Evolutionary conservation across 2,888 invertebrate species (phyloP).

Genomic region (Gandaritis pyraliata): DNA sequence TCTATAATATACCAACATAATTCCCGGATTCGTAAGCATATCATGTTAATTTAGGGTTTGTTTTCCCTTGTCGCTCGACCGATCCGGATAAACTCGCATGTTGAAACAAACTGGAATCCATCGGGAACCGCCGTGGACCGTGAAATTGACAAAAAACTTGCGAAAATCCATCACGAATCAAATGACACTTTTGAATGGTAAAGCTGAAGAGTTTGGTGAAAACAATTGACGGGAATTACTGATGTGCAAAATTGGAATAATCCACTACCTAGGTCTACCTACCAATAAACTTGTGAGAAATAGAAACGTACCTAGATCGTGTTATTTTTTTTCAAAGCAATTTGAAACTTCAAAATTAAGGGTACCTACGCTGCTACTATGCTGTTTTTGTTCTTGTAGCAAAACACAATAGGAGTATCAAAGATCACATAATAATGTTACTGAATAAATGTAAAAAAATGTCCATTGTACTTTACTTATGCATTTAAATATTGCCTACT

Average conservation of each 20-base stretch:
- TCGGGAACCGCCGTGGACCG: conserved; percentile 67
- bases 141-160: conserved; percentile 81
- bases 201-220: conserved; percentile 75
- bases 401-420: no score
- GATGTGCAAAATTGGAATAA: conserved; percentile 77
- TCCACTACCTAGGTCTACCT: conserved; percentile 48
- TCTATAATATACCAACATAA: background rate
- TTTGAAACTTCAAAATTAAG: no score
- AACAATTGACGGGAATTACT: conserved; percentile 73
- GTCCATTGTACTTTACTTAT: no score
- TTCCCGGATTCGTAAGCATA: background rate
- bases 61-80: conserved; percentile 9
- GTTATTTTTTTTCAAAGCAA: no score
- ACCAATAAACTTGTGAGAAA: no score
- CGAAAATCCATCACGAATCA: conserved; percentile 80
- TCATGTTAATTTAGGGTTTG: conserved; percentile 10
- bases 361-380: no score
- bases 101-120: conserved; percentile 69
- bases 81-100: conserved; percentile 40
- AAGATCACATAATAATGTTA: no score
- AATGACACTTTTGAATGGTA: conserved; percentile 82
- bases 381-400: no score
- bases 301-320: no score
- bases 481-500: no score
- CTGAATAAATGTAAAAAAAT: no score